Evolutionary conservation across 2,797 vertebrate species (phyloP).

Genomic region (Chelonia mydas): DNA sequence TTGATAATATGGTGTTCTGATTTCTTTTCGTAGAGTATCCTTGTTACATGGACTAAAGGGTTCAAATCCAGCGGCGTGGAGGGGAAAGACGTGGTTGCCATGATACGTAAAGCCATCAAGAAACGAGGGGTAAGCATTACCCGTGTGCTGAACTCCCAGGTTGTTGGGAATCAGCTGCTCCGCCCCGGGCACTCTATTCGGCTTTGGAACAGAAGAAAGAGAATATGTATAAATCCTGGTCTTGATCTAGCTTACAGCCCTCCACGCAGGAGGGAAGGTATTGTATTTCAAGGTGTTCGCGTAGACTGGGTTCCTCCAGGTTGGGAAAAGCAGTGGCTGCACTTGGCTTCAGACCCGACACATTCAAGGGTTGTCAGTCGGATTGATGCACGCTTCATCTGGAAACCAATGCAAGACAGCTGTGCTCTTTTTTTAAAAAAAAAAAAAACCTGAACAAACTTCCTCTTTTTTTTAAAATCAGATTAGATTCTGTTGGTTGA

Average conservation of each 20-base stretch:
- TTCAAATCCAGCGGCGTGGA: conserved; percentile 94
- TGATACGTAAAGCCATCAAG: conserved; percentile 90
- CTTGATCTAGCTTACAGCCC: rapidly evolving
- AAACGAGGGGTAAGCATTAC: conserved; percentile 89
- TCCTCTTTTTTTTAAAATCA: not conserved
- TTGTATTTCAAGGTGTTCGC: not conserved
- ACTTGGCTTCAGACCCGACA: not conserved
- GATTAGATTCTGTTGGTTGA: not conserved
- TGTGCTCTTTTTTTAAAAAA: not conserved
- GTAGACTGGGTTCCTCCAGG: not conserved
- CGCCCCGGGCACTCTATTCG: rapidly evolving
- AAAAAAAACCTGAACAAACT: not conserved
- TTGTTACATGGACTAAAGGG: conserved; percentile 94
- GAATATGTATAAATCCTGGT: rapidly evolving
- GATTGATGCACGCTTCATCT: not conserved
- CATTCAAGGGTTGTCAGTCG: too few relatives aligned
- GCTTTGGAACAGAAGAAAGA: not conserved
- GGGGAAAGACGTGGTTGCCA: conserved; percentile 90
- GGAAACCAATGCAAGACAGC: not conserved
- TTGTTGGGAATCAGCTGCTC: not conserved
- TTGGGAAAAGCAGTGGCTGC: not conserved
- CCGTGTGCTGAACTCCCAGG: rapidly evolving
- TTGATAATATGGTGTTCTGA: not conserved
- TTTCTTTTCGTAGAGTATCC: conserved; percentile 84
- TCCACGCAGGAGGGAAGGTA: not conserved